Conservation (phyloP, 2,113 vertebrate species). For the Mungos mungo region DNA sequence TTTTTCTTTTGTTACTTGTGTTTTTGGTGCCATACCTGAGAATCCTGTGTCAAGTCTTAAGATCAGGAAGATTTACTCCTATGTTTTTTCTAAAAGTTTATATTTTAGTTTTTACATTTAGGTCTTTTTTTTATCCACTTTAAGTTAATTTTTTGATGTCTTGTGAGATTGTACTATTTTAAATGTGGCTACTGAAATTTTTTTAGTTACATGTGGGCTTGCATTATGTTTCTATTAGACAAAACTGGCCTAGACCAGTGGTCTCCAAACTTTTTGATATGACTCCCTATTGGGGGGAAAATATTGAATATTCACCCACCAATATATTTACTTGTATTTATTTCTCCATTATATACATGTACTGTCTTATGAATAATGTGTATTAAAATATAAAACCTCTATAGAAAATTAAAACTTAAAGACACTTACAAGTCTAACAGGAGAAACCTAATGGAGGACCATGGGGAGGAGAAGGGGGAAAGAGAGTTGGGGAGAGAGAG, state of each 20-base stretch:
- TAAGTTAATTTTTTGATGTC: neutral
- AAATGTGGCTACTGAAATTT: neutral
- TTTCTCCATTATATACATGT: neutral
- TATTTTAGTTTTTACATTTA: neutral
- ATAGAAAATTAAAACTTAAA: neutral
- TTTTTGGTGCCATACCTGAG: neutral
- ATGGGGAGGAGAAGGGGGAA: too few relatives aligned
- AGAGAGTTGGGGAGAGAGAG: too few relatives aligned
- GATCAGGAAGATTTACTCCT: neutral
- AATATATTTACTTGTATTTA: neutral
- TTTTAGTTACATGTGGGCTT: neutral
- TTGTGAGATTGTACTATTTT: neutral
- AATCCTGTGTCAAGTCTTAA: neutral
- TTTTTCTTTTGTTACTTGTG: neutral
- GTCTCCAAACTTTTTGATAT: neutral
- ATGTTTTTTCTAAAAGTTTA: neutral
- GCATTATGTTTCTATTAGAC: neutral
- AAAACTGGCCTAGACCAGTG: neutral
- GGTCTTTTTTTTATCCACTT: neutral
- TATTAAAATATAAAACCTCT: neutral
- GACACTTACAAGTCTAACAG: too few relatives aligned
- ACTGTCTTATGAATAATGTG: neutral
- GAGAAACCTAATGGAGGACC: too few relatives aligned
- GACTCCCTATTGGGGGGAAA: neutral
- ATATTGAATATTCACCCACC: neutral